A percentile compares a stretch with the other conserved stretches of the same genome.
Evolutionary conservation across 2,797 vertebrate species (phyloP).

Genomic region (Pseudocheirus occidentalis): DNA sequence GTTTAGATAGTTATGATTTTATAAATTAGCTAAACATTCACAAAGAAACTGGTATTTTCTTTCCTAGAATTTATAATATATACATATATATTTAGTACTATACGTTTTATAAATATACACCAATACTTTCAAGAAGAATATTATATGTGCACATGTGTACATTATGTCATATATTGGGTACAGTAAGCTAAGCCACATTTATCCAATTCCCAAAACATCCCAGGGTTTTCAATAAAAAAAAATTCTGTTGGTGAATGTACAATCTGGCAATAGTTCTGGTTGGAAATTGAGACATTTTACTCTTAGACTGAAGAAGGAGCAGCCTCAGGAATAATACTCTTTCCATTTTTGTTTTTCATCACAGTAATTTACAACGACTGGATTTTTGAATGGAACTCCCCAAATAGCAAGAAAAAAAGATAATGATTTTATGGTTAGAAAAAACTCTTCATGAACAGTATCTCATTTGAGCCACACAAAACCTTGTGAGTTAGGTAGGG

Average conservation of each 20-base stretch:
- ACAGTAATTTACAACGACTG: conserved; percentile 18
- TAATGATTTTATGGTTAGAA: background rate
- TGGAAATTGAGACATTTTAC: background rate
- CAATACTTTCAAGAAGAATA: background rate
- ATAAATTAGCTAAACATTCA: background rate
- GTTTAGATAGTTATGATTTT: background rate
- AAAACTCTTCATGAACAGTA: background rate
- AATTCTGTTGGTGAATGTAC: background rate
- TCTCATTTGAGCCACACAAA: background rate
- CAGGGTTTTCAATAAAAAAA: background rate
- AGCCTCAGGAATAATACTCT: background rate
- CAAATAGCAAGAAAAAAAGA: background rate
- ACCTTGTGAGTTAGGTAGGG: background rate
- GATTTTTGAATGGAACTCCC: conserved; percentile 1
- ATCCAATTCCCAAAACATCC: background rate
- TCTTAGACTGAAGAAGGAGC: background rate
- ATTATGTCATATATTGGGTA: background rate
- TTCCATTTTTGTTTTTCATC: background rate
- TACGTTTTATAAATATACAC: background rate
- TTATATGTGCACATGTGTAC: no score
- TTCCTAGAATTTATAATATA: background rate
- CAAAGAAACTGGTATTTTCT: background rate
- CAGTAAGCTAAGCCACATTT: background rate
- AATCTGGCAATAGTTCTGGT: background rate
- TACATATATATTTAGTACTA: background rate